phyloP scores from a whole-genome alignment of 1,140 invertebrate species.

The Caenorhabditis briggsae region DNA sequence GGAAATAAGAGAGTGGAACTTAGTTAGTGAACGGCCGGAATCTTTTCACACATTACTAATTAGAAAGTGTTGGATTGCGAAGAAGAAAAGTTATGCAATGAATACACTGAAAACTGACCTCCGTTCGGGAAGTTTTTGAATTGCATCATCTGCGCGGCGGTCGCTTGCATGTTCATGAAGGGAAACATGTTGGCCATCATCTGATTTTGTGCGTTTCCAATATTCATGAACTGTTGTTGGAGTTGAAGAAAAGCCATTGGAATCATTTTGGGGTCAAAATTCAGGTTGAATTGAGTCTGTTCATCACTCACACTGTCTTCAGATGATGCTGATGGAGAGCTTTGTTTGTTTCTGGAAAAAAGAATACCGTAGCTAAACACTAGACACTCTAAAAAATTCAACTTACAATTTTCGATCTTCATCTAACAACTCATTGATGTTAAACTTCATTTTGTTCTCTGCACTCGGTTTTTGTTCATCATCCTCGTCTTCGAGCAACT shows the following conservation, averaged over 20 bases:
- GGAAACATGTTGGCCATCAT: constrained; percentile 31
- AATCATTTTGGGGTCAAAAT: constrained; percentile 24
- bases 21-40: neutral
- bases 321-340: constrained; percentile 50
- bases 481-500: neutral
- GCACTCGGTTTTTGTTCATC: neutral
- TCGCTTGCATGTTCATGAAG: neutral
- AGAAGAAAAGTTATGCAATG: constrained; percentile 10
- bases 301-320: constrained; percentile 28
- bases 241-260: constrained; percentile 53
- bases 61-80: neutral
- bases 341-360: constrained; percentile 41
- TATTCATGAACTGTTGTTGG: constrained; percentile 3
- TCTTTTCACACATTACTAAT: constrained; percentile 36
- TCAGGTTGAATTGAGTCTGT: neutral
- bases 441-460: constrained; percentile 33
- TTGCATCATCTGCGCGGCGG: constrained; percentile 31
- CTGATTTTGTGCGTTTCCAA: constrained; percentile 1
- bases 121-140: constrained; percentile 48
- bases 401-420: constrained; percentile 51
- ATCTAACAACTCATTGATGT: constrained; percentile 54
- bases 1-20: constrained; percentile 3
- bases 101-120: constrained; percentile 21
- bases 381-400: neutral
- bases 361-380: neutral